phyloP scores from a whole-genome alignment of 1,140 invertebrate genomes.

The Bombus terrestris region DNA sequence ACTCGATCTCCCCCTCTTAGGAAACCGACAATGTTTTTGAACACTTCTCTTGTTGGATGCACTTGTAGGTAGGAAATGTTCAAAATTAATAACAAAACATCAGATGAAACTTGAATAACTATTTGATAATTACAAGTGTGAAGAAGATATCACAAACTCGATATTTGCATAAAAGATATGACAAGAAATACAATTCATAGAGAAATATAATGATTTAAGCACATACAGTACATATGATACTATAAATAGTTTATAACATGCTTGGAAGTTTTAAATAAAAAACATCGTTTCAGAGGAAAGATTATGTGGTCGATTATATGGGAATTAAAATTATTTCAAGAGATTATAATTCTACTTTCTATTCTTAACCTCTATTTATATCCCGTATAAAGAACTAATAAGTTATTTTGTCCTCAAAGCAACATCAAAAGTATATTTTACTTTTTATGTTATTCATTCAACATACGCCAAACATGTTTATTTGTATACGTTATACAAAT shows the following conservation, averaged over 20 bases:
- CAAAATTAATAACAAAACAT: background rate
- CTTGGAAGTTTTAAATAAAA: background rate
- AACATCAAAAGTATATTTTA: background rate
- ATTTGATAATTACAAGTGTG: background rate
- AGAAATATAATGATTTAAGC: background rate
- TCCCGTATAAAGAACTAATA: background rate
- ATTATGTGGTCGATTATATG: too few species aligned
- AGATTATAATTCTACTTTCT: background rate
- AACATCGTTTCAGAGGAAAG: too few species aligned
- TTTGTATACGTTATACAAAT: background rate
- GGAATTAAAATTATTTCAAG: too few species aligned
- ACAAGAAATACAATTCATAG: background rate
- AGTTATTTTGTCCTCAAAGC: background rate
- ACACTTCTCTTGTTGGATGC: constrained; percentile 12
- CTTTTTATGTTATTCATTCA: background rate
- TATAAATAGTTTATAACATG: background rate
- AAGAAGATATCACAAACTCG: background rate
- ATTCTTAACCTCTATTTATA: background rate
- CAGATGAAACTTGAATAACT: background rate
- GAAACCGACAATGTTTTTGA: constrained; percentile 30
- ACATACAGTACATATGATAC: background rate
- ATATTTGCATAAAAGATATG: background rate
- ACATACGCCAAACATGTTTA: background rate
- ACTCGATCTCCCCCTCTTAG: constrained; percentile 27
- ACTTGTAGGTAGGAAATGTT: background rate